These are phyloP conservation scores for Parascotia fuliginaria DNA, from an alignment of 2,888 invertebrate species.

Conservation along the genomic window DNA sequence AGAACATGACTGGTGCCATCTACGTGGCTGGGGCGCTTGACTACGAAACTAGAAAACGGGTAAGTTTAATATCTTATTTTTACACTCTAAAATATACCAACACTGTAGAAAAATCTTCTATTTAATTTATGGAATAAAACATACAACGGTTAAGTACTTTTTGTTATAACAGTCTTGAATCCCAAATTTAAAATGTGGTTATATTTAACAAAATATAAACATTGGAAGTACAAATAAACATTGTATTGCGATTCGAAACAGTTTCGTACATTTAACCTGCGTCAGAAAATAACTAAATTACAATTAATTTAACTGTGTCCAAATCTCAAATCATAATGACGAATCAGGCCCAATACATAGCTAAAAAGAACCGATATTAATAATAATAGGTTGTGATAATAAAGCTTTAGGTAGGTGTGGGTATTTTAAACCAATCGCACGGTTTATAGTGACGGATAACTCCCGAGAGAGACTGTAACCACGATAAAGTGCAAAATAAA, in stretches of 20 bases:
- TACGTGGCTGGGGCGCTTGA: conserved; percentile 98
- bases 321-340: conserved; percentile 11
- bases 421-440: conserved; percentile 42
- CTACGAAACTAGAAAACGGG: conserved; percentile 98
- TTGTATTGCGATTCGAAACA: conserved; percentile 2
- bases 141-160: conserved; percentile 25
- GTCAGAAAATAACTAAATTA: conserved; percentile 10
- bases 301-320: conserved; percentile 5
- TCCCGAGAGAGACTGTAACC: conserved; percentile 46
- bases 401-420: conserved; percentile 29
- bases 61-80: conserved; percentile 84
- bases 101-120: conserved; percentile 16
- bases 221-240: conserved; percentile 6
- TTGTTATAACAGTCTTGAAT: conserved; percentile 26
- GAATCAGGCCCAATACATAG: conserved; percentile 8
- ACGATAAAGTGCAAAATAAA: conserved; percentile 46
- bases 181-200: conserved; percentile 8
- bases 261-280: conserved; percentile 7
- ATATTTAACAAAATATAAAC: conserved; percentile 14
- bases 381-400: conserved; percentile 31
- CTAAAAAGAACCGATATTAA: conserved; percentile 30
- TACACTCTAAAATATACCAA: no score
- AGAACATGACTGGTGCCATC: conserved; percentile 99
- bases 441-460: conserved; percentile 53
- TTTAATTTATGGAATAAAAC: not conserved